Conservation (phyloP, 1,140 invertebrate genomes). For the Coptotermes formosanus region DNA sequence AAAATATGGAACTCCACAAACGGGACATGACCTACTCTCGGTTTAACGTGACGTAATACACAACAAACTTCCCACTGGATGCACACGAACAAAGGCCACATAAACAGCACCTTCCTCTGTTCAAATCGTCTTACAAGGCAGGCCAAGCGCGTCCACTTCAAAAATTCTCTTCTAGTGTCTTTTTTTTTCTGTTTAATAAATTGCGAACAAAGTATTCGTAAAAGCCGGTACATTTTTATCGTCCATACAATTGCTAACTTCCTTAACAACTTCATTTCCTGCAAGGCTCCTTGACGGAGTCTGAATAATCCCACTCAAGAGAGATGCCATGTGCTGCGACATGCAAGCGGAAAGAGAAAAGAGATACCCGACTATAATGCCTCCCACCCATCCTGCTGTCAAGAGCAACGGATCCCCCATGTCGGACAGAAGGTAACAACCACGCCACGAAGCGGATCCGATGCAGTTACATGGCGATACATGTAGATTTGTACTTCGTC, state of each 20-base stretch:
- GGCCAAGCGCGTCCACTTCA: neutral
- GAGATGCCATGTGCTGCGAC: too few relatives aligned
- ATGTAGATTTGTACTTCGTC: too few relatives aligned
- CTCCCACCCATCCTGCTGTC: too few relatives aligned
- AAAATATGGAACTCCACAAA: neutral
- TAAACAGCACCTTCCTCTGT: neutral
- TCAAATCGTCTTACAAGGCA: neutral
- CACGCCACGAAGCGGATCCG: too few relatives aligned
- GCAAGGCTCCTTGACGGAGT: too few relatives aligned
- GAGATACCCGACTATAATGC: too few relatives aligned
- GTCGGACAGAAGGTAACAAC: too few relatives aligned
- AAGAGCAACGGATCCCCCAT: too few relatives aligned
- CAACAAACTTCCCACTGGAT: neutral
- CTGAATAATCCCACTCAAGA: too few relatives aligned
- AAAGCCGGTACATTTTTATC: neutral
- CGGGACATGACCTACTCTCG: neutral
- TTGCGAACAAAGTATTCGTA: neutral
- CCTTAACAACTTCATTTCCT: neutral
- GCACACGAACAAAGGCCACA: neutral
- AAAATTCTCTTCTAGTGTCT: neutral
- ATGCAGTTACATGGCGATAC: too few relatives aligned
- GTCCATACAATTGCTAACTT: neutral
- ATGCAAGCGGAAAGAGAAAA: too few relatives aligned
- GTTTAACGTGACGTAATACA: neutral
- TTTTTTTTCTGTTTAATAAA: neutral